These are phyloP conservation scores for Mastomys natalensis DNA, from an alignment of 2,113 vertebrate species.

Conservation along the genomic window DNA sequence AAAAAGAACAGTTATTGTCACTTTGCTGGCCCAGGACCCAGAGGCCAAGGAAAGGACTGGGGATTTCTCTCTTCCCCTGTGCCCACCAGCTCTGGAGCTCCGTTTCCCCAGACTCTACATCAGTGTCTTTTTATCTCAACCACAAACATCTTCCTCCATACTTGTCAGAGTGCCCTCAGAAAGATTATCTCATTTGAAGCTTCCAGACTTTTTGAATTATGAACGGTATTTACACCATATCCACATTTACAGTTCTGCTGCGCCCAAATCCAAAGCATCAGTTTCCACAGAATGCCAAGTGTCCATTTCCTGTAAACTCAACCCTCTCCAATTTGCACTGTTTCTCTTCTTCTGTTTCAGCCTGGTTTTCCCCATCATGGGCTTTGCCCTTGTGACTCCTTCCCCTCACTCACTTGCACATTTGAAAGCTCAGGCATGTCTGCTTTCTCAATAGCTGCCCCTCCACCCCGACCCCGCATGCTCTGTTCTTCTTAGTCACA, in stretches of 20 bases:
- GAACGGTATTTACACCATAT: not conserved
- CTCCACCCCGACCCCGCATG: too few species aligned
- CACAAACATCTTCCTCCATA: slow-evolving; percentile 22
- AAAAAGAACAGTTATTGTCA: not conserved
- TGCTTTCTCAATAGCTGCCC: not conserved
- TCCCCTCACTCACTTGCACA: not conserved
- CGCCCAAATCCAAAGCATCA: slow-evolving; percentile 28
- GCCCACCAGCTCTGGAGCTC: not conserved
- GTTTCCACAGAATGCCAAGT: not conserved
- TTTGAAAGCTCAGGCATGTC: not conserved
- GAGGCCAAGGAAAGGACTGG: accelerated
- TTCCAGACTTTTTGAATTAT: slow-evolving; percentile 53
- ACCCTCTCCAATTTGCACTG: slow-evolving; percentile 1
- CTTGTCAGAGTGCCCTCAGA: not conserved
- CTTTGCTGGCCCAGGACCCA: accelerated
- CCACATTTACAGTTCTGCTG: slow-evolving; percentile 8
- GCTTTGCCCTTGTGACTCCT: slow-evolving; percentile 12
- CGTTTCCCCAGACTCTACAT: not conserved
- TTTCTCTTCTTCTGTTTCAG: slow-evolving; percentile 59
- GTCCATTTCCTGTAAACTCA: slow-evolving; percentile 54
- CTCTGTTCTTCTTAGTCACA: not conserved
- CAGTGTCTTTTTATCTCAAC: not conserved
- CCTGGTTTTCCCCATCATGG: not conserved
- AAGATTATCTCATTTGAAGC: not conserved
- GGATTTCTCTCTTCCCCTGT: not conserved